Evolutionary conservation across 2,888 invertebrate species (phyloP), one percentile per base, ranked within the genome.

Genomic region (Steinernema carpocapsae): DNA sequence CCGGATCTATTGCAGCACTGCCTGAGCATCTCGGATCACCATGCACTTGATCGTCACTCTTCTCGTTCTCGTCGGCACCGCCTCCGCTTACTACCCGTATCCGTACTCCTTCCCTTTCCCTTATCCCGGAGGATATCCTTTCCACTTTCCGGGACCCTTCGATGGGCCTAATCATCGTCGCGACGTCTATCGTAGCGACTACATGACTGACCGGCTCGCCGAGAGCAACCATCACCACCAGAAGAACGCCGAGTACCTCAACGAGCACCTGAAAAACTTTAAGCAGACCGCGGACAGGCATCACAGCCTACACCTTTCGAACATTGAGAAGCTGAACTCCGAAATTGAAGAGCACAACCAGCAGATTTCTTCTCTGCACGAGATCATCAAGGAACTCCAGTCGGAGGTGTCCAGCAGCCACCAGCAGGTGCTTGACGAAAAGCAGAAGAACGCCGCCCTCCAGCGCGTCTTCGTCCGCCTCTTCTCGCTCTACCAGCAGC

Each of bases 401-500:
- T 7, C 22, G 4, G 56, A 56, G 56, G 14, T 56, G 2, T 17
- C 22, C 56, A 22, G 19, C 56, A 14, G 24, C 12, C 22, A 56
- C 24, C 2, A 19, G 56, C 12, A 56, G 14, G 14, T 19, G 19
- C 24, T 24, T 14, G 24, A 19, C 24, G 56, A 56, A 14, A 26
- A 19, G 24, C 6, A 56, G 22, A 56, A 56, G 24, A 56, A 56
- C 24, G 56, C 2, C 2, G 14, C 22, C 26, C 56, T 56, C 24
- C 6, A 26, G 14, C 22, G 26, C 24, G 22, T 22, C 24, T 14
- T 56, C 24, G 56, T 56, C 4, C 56, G 26, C 24, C 56, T 56
- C 56, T 26, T 19, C 56, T 19, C 56, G 24, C 56, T 56, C 56
- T 56, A 56, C 56, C 24, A 56, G 56, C 22, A 26, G 22, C 56